Evolutionary conservation across 2,797 vertebrate genomes (phyloP), one percentile per base, ranked within the genome.

Genomic region (Champsocephalus gunnari): DNA sequence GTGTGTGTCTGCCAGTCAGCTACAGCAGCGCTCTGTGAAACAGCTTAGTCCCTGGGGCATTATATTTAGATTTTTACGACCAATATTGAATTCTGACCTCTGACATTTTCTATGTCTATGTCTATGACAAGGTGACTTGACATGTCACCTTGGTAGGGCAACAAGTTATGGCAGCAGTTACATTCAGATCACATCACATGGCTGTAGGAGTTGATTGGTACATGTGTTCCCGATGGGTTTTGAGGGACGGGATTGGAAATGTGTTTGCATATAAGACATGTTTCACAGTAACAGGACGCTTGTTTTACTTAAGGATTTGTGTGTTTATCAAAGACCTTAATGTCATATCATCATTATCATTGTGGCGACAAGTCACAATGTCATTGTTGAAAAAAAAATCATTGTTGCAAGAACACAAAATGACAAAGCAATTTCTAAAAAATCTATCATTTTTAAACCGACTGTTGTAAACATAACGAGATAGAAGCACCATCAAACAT

Each of bases 21-120:
- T 57, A 81, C 79, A 44, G 12, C 69, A 50, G 84, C 32, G 28
- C 67, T 88, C 88, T 90, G 92, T 17, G 45, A 84, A 92, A 87
- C 80, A 81, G 77, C 87, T 90, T 80, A 66, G 86, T 74, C 82
- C 79, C 80, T 5, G 45, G 75, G 76, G 77, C 47, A 64, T 92
- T 93, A 92, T 92, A 89, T 94, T 93, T 94, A 94, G 92, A 93
- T 81, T 94, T 94, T 94, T 92, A 94, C 32, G 89, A 90, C 81
- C 90, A 92, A 93, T 92, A 93, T 92, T 92, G 83, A 92, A 91
- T 94, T 93, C 87, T 85, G 79, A 87, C 85, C 81, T 4, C 38
- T 63, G 84, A 89, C 87, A 86, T 85, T 92, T 92, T 87, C 71
- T 21, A 21, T 21, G n/a, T n/a, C n/a, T n/a, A n/a, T n/a, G n/a